Base-by-base conservation (phyloP, 2,113 vertebrate species). In the Lonchura striata region DNA sequence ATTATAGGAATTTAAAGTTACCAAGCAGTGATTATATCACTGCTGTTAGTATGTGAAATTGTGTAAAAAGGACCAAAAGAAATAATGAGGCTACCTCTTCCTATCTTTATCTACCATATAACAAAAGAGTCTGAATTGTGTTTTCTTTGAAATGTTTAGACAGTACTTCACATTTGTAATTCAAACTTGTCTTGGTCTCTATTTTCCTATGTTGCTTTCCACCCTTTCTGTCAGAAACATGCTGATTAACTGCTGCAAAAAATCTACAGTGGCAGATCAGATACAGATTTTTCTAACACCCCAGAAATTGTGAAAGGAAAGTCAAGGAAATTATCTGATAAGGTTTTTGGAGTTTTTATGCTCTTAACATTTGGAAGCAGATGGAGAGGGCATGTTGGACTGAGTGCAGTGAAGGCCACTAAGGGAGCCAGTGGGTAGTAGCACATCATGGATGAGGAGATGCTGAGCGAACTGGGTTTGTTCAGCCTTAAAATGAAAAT, bases 341-440 rank as follows among this genome's bases (percentile, higher is more conserved):
- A 13, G 13, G 0, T 35, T 80, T 88, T 41, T 13, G 41, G 21
- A 39, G 5, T 31, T 53, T 78, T 77, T 6, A 5, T 82, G 25
- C 21, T 87, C 35, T 50, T 44, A 23, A 17, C 20, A 10, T 64
- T 77, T 11, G 39, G 39, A 61, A 61, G 14, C 15, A 71, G 41
- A 25, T 57, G 21, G 42, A 78, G 46, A 11, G 8, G 9, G 6
- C 9, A 21, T 8, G 8, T 23, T 68, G 23, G 39, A 23, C 69
- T 46, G 60, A 66, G 33, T 30, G 6, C 27, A 63, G 52, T 30
- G 65, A 39, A 82, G 47, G 19, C 22, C 33, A 24, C 15, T 3
- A 27, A 56, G 39, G 13, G 0, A 1, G 8, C 39, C 25, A 42
- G 0, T 9, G 39, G 28, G 8, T 70, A 72, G 33, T n/a, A 82